Evolutionary conservation across 2,888 invertebrate genomes (phyloP), one percentile per base, ranked within the genome.

Genomic region (Idaea biselata): DNA sequence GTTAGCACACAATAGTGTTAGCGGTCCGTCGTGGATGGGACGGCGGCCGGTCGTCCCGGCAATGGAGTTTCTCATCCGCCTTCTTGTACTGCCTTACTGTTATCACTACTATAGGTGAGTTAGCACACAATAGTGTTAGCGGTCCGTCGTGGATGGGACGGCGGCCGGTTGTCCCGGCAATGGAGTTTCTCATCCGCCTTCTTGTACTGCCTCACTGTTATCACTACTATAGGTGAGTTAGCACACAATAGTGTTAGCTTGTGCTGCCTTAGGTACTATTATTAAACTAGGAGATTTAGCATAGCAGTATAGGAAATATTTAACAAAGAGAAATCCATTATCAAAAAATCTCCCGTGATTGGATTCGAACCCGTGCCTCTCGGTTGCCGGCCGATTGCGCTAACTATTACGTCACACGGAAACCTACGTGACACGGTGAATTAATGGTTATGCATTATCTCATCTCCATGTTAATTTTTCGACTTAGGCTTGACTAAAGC

Each of bases 121-220:
- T 25, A n/a, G n/a, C n/a, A n/a, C n/a, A n/a, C 11, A 33, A 33
- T 33, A 55, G 16, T n/a, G n/a, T 81, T 86, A 58, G 95, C 93
- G 0, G 93, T 94, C 53, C 94, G 93, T 76, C 93, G 79, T 58
- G 94, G 94, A 57, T 92, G 87, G 96, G 96, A 76, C 95, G 96
- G 93, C 93, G 93, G 91, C 54, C 92, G 94, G 59, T 93, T 94
- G 16, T 93, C 94, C 16, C 93, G 94, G 18, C 95, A 97, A 80
- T 99, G 98, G 98, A 96, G 96, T 73, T 97, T 98, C 86, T 96
- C 97, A 1, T 97, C 97, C 0, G 96, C 98, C 58, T 98, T 98
- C 85, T 94, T 99, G 3, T 99, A 98, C 85, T 98, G 98, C 0
- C 94, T 99, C 64, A 98, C 98, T 7, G 98, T 99, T 75, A 98